Conservation (phyloP, 1,140 invertebrate species). For the Lordiphosa stackelbergi region DNA sequence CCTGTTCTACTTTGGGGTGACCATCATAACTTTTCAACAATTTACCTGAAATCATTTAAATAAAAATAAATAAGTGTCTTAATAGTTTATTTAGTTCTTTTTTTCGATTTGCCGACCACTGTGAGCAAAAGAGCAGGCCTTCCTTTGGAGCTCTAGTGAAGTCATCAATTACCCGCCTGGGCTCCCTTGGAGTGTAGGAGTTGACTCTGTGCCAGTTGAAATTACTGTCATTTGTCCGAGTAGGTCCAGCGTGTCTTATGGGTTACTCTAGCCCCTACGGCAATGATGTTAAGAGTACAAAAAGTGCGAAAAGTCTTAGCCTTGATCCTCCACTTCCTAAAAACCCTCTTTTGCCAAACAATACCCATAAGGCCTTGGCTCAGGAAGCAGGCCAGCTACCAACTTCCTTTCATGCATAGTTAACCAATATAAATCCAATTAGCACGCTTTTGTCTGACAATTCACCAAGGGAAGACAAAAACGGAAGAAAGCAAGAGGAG, state of each 20-base stretch:
- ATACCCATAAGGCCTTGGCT: constrained; percentile 1
- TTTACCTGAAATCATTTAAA: too few relatives aligned
- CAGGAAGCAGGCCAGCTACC: constrained; percentile 27
- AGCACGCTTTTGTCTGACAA: constrained; percentile 64
- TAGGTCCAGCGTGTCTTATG: not conserved
- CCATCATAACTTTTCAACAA: too few relatives aligned
- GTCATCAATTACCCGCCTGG: too few relatives aligned
- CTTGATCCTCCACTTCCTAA: not conserved
- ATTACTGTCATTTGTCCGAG: constrained; percentile 17
- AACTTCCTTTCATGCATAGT: constrained; percentile 21
- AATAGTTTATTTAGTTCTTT: too few relatives aligned
- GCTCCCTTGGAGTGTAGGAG: too few relatives aligned
- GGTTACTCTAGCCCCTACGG: constrained; percentile 10
- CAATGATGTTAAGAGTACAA: not conserved
- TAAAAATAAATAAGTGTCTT: too few relatives aligned
- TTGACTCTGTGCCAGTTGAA: constrained; percentile 10
- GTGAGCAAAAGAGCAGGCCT: too few relatives aligned
- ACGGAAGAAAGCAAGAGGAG: constrained; percentile 28
- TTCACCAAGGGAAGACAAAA: constrained; percentile 12
- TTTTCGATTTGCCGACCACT: too few relatives aligned
- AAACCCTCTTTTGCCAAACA: not conserved
- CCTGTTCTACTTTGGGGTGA: too few relatives aligned
- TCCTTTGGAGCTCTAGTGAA: too few relatives aligned
- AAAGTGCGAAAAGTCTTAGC: too few relatives aligned
- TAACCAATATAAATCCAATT: constrained; percentile 69